These are phyloP conservation scores for Macrotus californicus DNA, from an alignment of 2,113 vertebrate genomes.

Conservation along the genomic window DNA sequence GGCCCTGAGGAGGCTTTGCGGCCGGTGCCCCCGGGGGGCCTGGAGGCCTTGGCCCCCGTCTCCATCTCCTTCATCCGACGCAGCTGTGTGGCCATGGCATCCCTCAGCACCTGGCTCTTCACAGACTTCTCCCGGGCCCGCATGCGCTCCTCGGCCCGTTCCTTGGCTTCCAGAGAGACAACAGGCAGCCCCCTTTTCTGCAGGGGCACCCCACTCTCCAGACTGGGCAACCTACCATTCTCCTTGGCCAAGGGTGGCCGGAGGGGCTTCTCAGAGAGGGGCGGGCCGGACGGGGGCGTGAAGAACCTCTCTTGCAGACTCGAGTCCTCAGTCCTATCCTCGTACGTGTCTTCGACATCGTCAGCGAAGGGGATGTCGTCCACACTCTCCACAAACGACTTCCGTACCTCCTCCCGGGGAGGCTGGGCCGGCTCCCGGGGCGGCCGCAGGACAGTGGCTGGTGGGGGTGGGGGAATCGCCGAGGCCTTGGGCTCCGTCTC, in stretches of 20 bases:
- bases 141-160: constrained; percentile 94
- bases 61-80: constrained; percentile 92
- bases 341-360: constrained; percentile 92
- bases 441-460: constrained; percentile 23
- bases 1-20: constrained; percentile 56
- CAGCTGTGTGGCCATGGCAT: constrained; percentile 94
- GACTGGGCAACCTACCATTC: constrained; percentile 84
- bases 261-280: constrained; percentile 75
- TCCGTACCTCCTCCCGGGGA: constrained; percentile 79
- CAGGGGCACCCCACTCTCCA: constrained; percentile 57
- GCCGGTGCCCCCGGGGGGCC: constrained; percentile 71
- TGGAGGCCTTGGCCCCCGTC: constrained; percentile 68
- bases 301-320: constrained; percentile 86
- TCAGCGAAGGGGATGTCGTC: constrained; percentile 98
- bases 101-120: constrained; percentile 92
- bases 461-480: constrained; percentile 48
- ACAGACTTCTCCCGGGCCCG: constrained; percentile 93
- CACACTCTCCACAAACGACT: constrained; percentile 95
- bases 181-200: constrained; percentile 77
- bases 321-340: constrained; percentile 88
- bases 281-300: constrained; percentile 87
- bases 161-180: constrained; percentile 92
- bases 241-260: constrained; percentile 83
- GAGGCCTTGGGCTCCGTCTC: constrained; percentile 70
- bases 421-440: constrained; percentile 77